Base-by-base conservation (phyloP, 1,140 invertebrate species). In the Tetragonula clypearis region DNA sequence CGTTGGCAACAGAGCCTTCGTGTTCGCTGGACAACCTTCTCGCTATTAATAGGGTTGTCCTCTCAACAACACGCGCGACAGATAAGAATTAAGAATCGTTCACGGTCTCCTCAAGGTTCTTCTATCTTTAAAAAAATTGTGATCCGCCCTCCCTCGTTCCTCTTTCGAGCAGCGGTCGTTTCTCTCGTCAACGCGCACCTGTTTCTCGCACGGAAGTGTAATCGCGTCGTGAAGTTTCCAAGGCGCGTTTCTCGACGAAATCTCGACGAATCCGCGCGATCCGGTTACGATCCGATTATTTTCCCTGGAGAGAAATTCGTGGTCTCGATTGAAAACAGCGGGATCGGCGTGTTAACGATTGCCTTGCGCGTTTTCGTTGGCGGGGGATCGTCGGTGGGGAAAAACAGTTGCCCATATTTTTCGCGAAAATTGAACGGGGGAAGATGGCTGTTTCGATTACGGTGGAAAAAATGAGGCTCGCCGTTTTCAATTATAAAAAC, bases 101-200 rank as follows among this genome's bases (percentile, higher is more conserved):
- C 69, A 49, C 41, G 35, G 69, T n/a, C 69, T 49, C 21, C n/a
- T 53, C 69, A 72, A 72, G 69, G 69, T 72, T 72, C 6, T 41
- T 72, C 69, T 72, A 72, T 49, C 35, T 86, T 75, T 71, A 80
- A 88, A 88, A 88, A 8, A 80, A 80, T 26, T 26, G 23, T n/a
- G n/a, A n/a, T 41, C 35, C 21, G 3, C 6, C 23, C 23, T n/a
- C 12, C 41, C 1, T 15, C 35, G 69, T 72, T 26, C 23, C n/a
- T 19, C 5, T n/a, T 23, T 15, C 2, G 30, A 1, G 12, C 69
- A 4, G 41, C 23, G 41, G 49, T n/a, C 69, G 41, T 41, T 72
- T 72, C 26, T n/a, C 53, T 23, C 69, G 9, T 15, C 69, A 12
- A 49, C 41, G 11, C n/a, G 41, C 69, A 72, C 69, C 69, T 53